Base-by-base conservation (phyloP, 2,113 vertebrate genomes). In the Asarcornis scutulata region DNA sequence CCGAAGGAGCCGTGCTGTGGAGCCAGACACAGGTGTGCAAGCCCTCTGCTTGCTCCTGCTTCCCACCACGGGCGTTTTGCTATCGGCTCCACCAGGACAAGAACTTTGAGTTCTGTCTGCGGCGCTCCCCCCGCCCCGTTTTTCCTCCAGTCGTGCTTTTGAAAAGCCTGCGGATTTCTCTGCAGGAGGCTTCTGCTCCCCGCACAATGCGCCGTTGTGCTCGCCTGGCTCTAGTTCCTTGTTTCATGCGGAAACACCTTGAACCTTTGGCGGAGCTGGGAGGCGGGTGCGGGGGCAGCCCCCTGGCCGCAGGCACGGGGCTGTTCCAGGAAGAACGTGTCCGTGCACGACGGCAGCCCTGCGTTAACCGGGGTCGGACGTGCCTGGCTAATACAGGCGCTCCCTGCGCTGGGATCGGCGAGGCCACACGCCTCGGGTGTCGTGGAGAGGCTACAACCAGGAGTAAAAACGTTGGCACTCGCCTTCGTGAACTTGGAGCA, bases 181-280 rank as follows among this genome's bases (percentile, higher is more conserved):
- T 0, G 95, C 86, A 7, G 93, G 96, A 95, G 84, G 78, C 23
- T 91, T 91, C 82, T 40, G 36, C 68, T 95, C 50, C 72, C 36
- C 87, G 74, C 82, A 87, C 95, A 93, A 83, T 85, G 56, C 71
- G 25, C 90, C 63, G 91, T 86, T 90, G 91, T 95, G 92, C 88
- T 93, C 60, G 81, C 36, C 80, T 69, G 20, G 8, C 80, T 83
- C 66, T 11, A 68, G 91, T 95, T 92, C 94, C 95, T 92, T 3
- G 80, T 92, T 91, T 58, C 2, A 46, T 93, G 92, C 62, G 96
- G 93, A 94, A 96, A 90, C 88, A 92, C 95, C 91, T 94, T 91
- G 93, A 90, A 94, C 92, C 87, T 94, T 73, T 84, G 93, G 69
- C 91, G 59, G 95, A 85, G 84, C 31, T 91, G 94, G 95, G 34